Conservation (phyloP, 2,113 vertebrate genomes). For the Helogale parvula region DNA sequence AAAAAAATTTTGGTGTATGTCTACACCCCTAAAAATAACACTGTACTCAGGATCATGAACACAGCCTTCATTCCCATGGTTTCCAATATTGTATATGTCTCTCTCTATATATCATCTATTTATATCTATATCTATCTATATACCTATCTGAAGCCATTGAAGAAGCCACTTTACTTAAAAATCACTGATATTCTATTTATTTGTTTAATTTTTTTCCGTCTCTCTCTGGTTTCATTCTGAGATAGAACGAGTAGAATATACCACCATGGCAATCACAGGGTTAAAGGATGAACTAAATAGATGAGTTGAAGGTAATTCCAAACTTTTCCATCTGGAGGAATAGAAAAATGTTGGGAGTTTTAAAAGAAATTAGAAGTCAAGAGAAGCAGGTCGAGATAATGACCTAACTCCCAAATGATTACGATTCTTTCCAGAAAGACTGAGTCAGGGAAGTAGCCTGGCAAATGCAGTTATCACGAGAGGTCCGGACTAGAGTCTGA, state of each 20-base stretch:
- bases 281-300: background rate
- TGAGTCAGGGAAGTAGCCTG: background rate
- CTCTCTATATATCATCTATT: background rate
- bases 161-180: background rate
- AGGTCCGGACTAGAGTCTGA: background rate
- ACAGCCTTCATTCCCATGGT: background rate
- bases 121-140: background rate
- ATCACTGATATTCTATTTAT: background rate
- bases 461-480: background rate
- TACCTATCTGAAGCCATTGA: background rate
- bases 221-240: background rate
- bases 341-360: background rate
- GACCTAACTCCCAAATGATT: background rate
- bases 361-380: background rate
- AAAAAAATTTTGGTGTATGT: background rate
- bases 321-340: background rate
- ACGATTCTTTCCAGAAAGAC: background rate
- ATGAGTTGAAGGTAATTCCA: background rate
- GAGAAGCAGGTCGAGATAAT: background rate
- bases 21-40: background rate
- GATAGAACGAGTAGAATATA: background rate
- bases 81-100: background rate
- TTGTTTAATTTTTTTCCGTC: background rate
- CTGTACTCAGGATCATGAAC: background rate
- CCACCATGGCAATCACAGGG: background rate